phyloP scores from a whole-genome alignment of 2,113 vertebrate genomes.

The Podilymbus podiceps region DNA sequence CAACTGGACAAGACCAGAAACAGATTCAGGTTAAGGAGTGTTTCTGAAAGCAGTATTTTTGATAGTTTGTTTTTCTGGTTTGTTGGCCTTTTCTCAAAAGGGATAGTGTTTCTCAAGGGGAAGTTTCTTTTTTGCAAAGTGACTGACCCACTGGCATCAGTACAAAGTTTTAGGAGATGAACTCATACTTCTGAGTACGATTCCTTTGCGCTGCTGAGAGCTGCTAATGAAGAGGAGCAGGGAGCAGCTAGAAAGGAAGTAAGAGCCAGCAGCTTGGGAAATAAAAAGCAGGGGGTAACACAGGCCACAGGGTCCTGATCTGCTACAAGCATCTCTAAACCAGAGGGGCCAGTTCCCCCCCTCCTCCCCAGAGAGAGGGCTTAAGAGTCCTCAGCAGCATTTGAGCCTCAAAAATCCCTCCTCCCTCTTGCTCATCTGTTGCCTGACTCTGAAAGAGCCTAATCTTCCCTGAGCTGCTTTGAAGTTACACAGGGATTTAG shows the following conservation, averaged over 20 bases:
- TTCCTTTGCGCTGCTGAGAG: slow-evolving; percentile 25
- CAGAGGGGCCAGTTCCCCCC: not conserved
- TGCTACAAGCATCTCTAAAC: not conserved
- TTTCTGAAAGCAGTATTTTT: slow-evolving; percentile 33
- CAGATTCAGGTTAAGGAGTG: not conserved
- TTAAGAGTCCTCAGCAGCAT: not conserved
- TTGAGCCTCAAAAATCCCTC: not conserved
- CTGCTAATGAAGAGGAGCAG: slow-evolving; percentile 52
- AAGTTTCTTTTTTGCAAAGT: slow-evolving; percentile 61
- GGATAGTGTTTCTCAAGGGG: slow-evolving; percentile 62
- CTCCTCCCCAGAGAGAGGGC: not conserved
- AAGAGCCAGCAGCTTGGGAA: slow-evolving; percentile 14
- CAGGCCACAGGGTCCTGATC: not conserved
- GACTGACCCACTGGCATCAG: slow-evolving; percentile 40
- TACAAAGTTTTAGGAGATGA: slow-evolving; percentile 67
- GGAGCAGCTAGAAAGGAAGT: not conserved
- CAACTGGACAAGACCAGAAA: not conserved
- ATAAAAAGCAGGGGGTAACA: not conserved
- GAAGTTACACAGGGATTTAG: slow-evolving; percentile 58
- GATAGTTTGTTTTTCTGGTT: slow-evolving; percentile 64
- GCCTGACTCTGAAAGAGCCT: not conserved
- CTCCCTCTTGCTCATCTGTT: not conserved
- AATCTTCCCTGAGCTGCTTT: slow-evolving; percentile 17
- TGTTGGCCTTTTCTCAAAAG: slow-evolving; percentile 60
- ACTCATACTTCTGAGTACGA: slow-evolving; percentile 50